phyloP scores from a whole-genome alignment of 2,888 invertebrate species.

The Epinotia brunnichana region DNA sequence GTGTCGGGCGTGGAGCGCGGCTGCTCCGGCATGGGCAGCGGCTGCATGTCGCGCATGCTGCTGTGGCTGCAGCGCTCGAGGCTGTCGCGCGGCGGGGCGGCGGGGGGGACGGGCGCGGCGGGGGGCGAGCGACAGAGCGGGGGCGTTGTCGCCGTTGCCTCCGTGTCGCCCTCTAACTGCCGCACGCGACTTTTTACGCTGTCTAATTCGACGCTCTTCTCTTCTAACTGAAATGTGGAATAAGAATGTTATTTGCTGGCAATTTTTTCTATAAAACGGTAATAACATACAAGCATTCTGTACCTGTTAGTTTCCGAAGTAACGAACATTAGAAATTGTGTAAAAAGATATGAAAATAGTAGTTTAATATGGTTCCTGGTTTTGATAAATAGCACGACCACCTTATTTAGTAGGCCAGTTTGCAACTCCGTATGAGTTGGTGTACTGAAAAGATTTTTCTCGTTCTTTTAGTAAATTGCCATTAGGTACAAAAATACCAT shows the following conservation, averaged over 20 bases:
- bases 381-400: too few relatives aligned
- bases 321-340: too few relatives aligned
- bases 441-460: too few relatives aligned
- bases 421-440: too few relatives aligned
- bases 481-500: too few relatives aligned
- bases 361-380: too few relatives aligned
- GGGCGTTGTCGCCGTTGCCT: constrained; percentile 49
- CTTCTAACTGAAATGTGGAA: constrained; percentile 86
- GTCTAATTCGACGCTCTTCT: constrained; percentile 91
- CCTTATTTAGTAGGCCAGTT: too few relatives aligned
- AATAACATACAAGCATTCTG: too few relatives aligned
- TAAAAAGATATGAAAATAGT: too few relatives aligned
- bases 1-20: constrained; percentile 77
- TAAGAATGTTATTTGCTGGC: not conserved
- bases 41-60: constrained; percentile 79
- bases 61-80: constrained; percentile 59
- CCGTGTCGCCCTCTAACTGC: constrained; percentile 84
- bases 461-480: too few relatives aligned
- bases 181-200: constrained; percentile 91
- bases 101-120: constrained; percentile 34
- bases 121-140: constrained; percentile 51
- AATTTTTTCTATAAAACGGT: too few relatives aligned
- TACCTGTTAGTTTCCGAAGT: too few relatives aligned
- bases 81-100: constrained; percentile 57
- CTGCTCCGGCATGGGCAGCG: constrained; percentile 76